phyloP scores from a whole-genome alignment of 1,140 invertebrate genomes.

The Arion vulgaris region DNA sequence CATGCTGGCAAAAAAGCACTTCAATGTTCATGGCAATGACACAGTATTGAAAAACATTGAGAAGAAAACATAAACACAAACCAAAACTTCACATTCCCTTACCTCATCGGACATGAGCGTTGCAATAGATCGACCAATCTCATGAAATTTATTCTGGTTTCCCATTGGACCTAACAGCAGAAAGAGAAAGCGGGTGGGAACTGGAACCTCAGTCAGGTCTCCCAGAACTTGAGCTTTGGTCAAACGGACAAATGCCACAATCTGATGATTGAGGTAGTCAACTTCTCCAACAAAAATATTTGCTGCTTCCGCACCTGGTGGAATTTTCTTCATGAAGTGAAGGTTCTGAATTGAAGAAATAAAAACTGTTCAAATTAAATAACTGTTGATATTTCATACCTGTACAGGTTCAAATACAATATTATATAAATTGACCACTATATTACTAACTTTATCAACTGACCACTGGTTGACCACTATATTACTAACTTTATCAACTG shows the following conservation, averaged over 20 bases:
- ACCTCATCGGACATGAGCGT: conserved; percentile 94
- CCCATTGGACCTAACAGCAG: conserved; percentile 90
- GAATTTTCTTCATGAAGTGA: conserved; percentile 84
- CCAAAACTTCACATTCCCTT: too few species aligned
- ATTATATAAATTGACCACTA: too few species aligned
- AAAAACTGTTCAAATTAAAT: too few species aligned
- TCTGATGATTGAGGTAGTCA: conserved; percentile 92
- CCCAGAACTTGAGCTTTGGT: conserved; percentile 90
- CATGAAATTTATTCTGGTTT: conserved; percentile 88
- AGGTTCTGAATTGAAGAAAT: conserved; percentile 57
- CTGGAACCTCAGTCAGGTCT: conserved; percentile 92
- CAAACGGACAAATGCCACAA: conserved; percentile 92
- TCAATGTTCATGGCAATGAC: too few species aligned
- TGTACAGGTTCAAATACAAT: too few species aligned
- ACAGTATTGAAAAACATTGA: too few species aligned
- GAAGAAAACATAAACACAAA: too few species aligned
- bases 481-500: too few species aligned
- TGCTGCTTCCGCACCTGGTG: conserved; percentile 94
- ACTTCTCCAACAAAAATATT: conserved; percentile 98
- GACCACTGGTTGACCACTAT: too few species aligned
- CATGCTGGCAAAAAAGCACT: too few species aligned
- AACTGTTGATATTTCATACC: too few species aligned
- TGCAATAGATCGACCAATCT: conserved; percentile 94
- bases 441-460: too few species aligned
- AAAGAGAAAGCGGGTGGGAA: conserved; percentile 96